These are phyloP conservation scores for Heteractis magnifica DNA, from an alignment of 92 coral and sea anemone genomes.

Conservation along the genomic window DNA sequence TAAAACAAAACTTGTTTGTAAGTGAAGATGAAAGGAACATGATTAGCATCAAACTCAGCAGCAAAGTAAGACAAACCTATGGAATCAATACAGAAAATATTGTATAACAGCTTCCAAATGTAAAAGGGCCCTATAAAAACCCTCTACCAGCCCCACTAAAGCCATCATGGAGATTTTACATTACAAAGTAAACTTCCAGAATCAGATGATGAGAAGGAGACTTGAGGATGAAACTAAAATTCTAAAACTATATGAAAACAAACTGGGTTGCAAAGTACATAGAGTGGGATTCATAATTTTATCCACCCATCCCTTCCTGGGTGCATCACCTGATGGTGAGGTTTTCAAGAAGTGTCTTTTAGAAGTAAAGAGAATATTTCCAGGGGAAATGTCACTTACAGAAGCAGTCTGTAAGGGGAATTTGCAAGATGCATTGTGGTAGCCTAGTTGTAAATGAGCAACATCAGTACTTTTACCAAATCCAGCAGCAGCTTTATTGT, in stretches of 20 bases:
- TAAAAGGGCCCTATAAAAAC: conserved; percentile 53
- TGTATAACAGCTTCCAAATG: conserved; percentile 61
- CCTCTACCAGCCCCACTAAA: conserved; percentile 63
- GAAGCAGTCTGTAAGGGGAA: conserved; percentile 60
- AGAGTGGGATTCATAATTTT: conserved; percentile 61
- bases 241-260: conserved; percentile 37
- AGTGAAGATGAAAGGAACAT: conserved; percentile 56
- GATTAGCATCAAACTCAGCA: conserved; percentile 47
- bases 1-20: conserved; percentile 48
- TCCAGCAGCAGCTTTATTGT: conserved; percentile 50
- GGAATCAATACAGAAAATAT: conserved; percentile 44
- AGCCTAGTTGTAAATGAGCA: neutral
- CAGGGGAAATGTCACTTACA: conserved; percentile 37
- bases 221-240: conserved; percentile 53
- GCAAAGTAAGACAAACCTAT: conserved; percentile 52
- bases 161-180: conserved; percentile 61
- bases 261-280: conserved; percentile 52
- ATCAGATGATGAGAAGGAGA: conserved; percentile 54
- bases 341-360: conserved; percentile 49
- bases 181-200: conserved; percentile 47
- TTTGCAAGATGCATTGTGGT: conserved; percentile 30
- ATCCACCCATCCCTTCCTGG: conserved; percentile 52
- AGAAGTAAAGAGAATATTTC: conserved; percentile 52
- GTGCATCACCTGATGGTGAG: conserved; percentile 68
- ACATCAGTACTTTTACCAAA: conserved; percentile 50